Conservation (phyloP, 2,888 invertebrate species). For the Ommatoiulus sabulosus region DNA sequence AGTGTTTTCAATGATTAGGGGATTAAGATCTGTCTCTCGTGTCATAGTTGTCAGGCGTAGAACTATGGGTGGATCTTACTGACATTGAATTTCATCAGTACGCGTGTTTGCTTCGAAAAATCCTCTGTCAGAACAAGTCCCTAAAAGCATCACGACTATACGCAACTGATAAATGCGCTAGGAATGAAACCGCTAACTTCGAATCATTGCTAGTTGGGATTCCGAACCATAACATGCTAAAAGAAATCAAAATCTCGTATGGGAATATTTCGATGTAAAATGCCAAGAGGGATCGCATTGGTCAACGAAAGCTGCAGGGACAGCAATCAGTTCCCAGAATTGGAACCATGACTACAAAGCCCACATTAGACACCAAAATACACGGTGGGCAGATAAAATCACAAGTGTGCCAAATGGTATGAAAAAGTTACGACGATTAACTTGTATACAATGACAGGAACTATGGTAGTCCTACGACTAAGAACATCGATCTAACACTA, state of each 20-base stretch:
- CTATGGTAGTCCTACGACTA: neutral
- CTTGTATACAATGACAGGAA: neutral
- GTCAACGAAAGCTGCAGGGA: neutral
- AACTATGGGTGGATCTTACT: neutral
- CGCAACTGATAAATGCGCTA: neutral
- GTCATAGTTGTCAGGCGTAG: neutral
- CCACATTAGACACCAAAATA: neutral
- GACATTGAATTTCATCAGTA: neutral
- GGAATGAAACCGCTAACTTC: neutral
- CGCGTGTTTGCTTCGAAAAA: too few relatives aligned
- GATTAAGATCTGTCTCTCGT: neutral
- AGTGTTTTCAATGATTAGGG: neutral
- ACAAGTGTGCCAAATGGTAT: neutral
- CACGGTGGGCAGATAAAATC: neutral
- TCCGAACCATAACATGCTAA: neutral
- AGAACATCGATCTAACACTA: neutral
- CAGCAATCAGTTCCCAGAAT: neutral
- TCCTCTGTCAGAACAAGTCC: neutral
- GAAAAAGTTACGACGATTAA: neutral
- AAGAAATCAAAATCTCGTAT: neutral
- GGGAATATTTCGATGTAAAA: slow-evolving; percentile 3
- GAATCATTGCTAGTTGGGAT: neutral
- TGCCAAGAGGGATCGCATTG: neutral
- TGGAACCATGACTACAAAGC: neutral
- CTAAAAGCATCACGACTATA: neutral